Percentiles rank a stretch among this genome's conserved stretches.
Evolutionary conservation across 2,797 vertebrate species (phyloP).

Genomic region (Coluber constrictor): DNA sequence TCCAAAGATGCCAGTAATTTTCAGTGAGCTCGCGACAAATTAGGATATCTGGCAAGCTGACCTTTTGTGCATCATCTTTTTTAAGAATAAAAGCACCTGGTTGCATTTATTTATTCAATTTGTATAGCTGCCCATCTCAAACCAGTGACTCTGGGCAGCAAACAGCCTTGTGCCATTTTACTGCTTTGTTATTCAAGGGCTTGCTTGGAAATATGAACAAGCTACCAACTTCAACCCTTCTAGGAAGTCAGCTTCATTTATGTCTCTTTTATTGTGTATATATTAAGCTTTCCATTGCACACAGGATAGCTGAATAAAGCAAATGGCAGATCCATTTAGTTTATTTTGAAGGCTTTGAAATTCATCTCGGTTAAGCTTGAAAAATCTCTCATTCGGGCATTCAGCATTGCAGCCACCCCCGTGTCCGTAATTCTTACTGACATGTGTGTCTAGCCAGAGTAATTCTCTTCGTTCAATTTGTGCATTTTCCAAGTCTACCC

Average conservation of each 20-base stretch:
- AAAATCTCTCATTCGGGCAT: constrained; percentile 59
- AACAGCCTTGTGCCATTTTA: constrained; percentile 33
- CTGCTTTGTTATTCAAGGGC: constrained; percentile 26
- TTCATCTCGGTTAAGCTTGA: constrained; percentile 54
- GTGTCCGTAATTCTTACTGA: constrained; percentile 66
- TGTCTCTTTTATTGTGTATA: constrained; percentile 52
- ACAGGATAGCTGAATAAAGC: constrained; percentile 55
- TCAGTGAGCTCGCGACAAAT: background rate
- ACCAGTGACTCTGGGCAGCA: background rate
- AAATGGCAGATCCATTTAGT: constrained; percentile 56
- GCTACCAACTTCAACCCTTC: constrained; percentile 42
- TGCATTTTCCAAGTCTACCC: constrained; percentile 62
- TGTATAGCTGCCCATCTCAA: background rate
- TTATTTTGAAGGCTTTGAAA: constrained; percentile 62
- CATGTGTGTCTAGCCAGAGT: constrained; percentile 64
- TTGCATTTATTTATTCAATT: background rate
- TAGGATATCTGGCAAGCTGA: background rate
- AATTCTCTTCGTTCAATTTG: constrained; percentile 65
- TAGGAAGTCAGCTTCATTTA: constrained; percentile 55
- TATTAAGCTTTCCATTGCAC: constrained; percentile 54
- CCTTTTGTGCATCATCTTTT: constrained; percentile 36
- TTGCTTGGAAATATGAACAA: constrained; percentile 49
- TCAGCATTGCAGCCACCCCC: constrained; percentile 47
- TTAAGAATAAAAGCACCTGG: constrained; percentile 22
- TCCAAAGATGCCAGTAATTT: background rate